Base-by-base conservation (phyloP, 2,888 invertebrate species). In the Limenitis camilla region DNA sequence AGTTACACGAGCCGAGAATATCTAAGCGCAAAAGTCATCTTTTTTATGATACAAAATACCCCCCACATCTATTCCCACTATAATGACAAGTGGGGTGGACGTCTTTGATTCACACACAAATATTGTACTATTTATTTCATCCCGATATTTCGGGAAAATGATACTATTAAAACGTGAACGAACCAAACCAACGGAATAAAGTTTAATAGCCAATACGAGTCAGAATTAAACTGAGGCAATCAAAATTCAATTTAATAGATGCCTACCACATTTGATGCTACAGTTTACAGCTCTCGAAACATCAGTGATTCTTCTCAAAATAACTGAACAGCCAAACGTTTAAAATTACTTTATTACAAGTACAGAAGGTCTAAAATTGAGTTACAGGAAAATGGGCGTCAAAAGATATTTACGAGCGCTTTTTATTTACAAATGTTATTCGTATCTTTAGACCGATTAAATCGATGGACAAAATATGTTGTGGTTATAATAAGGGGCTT, bases 271-370 rank as follows among this genome's bases (percentile, higher is more conserved):
- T 59, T 62, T 58, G 54, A 62, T 57, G 61, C 59, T 55, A 61
- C 56, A 62, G 61, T 71, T 71, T 66, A 70, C 61, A 49, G 60
- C 63, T 55, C 60, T 60, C 59, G 46, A 54, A 65, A 66, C 59
- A 63, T 63, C 62, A 58, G 55, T 56, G 56, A 57, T 50, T 61
- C 56, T 50, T 56, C 51, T 49, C 40, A 51, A 57, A 56, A 57
- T 52, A 51, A 54, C 41, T 49, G 30, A 40, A 44, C 27, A 39
- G 36, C 38, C 39, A 41, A 5, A 38, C 6, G 19, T 10, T 31
- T 19, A 11, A 40, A 56, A 56, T 28, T 28, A 47, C 38, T 41
- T 47, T 53, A 53, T 53, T 33, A 11, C 19, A 29, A 33, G 6
- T 8, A 1, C 0, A 32, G 9, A 53, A 38, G 44, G 50, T 50